Evolutionary conservation across 64 coral and sea anemone species (phyloP).

Genomic region (Astreopora myriophthalma): DNA sequence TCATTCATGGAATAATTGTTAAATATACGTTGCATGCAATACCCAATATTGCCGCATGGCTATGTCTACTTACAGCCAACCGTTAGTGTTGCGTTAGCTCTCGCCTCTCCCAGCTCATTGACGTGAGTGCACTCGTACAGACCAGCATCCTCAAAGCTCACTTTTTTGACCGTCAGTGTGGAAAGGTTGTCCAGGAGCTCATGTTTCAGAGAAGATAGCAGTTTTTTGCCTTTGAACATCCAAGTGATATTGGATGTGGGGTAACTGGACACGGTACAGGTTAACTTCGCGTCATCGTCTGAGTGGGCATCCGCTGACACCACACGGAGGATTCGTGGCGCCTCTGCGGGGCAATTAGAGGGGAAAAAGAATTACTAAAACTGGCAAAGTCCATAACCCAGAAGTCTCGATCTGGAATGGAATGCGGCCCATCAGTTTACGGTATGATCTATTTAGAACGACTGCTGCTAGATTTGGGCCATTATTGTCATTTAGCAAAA

Average conservation of each 20-base stretch:
- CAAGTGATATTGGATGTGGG: constrained; percentile 86
- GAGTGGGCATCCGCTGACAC: constrained; percentile 11
- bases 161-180: not conserved
- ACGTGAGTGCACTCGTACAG: constrained; percentile 32
- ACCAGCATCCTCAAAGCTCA: constrained; percentile 7
- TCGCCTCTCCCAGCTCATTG: constrained; percentile 38
- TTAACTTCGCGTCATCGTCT: constrained; percentile 22
- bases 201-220: not conserved
- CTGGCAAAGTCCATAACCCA: not conserved
- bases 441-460: too few species aligned
- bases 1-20: too few species aligned
- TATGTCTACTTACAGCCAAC: constrained; percentile 49
- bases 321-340: constrained; percentile 57
- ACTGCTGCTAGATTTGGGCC: too few species aligned
- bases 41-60: not conserved
- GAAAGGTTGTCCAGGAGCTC: not conserved
- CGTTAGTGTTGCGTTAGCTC: constrained; percentile 9
- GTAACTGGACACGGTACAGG: constrained; percentile 57
- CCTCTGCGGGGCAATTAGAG: constrained; percentile 13
- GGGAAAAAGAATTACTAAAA: not conserved
- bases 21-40: not conserved
- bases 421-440: too few species aligned
- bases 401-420: not conserved
- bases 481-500: too few species aligned
- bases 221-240: constrained; percentile 64